Conservation (phyloP, 1,140 invertebrate genomes). For the Caenorhabditis inopinata region DNA sequence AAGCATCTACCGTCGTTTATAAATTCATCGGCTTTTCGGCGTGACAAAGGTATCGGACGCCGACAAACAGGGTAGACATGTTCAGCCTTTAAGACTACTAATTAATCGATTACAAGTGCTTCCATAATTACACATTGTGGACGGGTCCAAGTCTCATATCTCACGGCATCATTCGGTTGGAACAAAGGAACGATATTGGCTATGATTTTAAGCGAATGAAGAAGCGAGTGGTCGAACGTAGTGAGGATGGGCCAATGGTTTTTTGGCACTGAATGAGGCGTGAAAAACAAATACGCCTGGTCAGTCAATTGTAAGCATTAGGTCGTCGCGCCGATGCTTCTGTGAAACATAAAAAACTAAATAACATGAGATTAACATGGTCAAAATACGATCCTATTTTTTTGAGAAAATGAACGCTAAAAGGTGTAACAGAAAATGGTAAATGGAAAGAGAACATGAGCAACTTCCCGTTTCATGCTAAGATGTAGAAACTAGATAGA, state of each 20-base stretch:
- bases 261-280: slow-evolving; percentile 15
- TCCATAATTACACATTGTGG: neutral
- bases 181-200: neutral
- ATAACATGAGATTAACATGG: neutral
- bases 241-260: neutral
- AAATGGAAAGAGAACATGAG: neutral
- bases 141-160: neutral
- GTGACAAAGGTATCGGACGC: slow-evolving; percentile 12
- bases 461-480: neutral
- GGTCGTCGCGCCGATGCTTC: too few species aligned
- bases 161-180: slow-evolving; percentile 13
- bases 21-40: slow-evolving; percentile 18
- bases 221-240: neutral
- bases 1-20: neutral
- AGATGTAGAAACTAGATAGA: slow-evolving; percentile 11
- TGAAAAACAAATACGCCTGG: slow-evolving; percentile 19
- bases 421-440: neutral
- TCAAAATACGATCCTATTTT: slow-evolving; percentile 13
- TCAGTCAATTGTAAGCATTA: slow-evolving; percentile 14
- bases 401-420: too few species aligned
- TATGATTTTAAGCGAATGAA: neutral
- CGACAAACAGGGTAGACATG: neutral
- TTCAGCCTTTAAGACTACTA: neutral
- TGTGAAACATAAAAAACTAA: too few species aligned
- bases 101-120: slow-evolving; percentile 25